Base-by-base conservation (phyloP, 2,113 vertebrate species). In the Sceloporus undulatus region DNA sequence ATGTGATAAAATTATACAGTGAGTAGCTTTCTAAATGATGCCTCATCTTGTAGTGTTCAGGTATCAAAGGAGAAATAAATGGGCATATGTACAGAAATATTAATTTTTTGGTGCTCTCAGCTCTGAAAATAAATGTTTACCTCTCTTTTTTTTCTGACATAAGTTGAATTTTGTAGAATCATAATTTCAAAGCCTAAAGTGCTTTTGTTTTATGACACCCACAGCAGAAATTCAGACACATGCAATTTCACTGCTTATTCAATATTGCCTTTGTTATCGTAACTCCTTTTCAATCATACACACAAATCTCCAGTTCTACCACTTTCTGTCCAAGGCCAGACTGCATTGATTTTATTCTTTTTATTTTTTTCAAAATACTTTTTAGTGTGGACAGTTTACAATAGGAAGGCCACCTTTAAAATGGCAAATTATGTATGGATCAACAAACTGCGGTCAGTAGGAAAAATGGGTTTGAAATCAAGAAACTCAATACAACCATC, bases 261-360 rank as follows among this genome's bases (percentile, higher is more conserved):
- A 1, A 54, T 79, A 84, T 9, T 13, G 19, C 25, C 40, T 82
- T n/a, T 34, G 40, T 76, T 91, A 89, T 82, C 23, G 75, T 79
- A 38, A 0, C 16, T 81, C 1, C 9, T 86, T 93, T 85, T 87
- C 89, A 42, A 88, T 77, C 25, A 77, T 16, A 66, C 65, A 71
- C 48, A 82, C 79, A 89, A 83, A 92, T 90, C 89, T 90, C 92
- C 86, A 91, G 85, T 87, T 21, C 16, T 54, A 52, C 29, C 56
- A 92, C 29, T n/a, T 27, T 65, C 19, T 71, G 14, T 73, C 79
- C 13, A 90, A 93, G 79, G 70, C 59, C 86, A 88, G n/a, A 70
- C 73, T 83, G 85, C 86, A 93, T 91, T 90, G 92, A 90, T 94
- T 83, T 85, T 84, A 70, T 34, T 34, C 34, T 48, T 89, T 71